Conservation (phyloP, 2,113 vertebrate genomes). For the Ochotona curzoniae region DNA sequence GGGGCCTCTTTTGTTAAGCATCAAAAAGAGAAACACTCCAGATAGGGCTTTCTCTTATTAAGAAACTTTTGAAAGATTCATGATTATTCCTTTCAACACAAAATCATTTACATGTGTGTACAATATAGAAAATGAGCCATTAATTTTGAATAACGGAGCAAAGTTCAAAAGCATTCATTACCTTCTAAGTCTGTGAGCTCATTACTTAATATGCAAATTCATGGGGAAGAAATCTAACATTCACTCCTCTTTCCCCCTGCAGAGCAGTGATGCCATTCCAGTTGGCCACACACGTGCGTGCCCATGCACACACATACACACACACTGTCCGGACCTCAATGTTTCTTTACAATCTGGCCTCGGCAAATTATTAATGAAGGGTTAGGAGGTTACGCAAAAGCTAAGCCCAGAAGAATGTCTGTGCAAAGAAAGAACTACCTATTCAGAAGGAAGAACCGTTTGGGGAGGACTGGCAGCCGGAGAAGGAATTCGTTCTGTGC, state of each 20-base stretch:
- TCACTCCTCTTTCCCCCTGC: conserved; percentile 49
- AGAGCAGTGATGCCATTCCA: conserved; percentile 35
- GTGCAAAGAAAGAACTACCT: conserved; percentile 32
- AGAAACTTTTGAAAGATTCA: background rate
- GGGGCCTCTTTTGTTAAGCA: background rate
- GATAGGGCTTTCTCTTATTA: background rate
- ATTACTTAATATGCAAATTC: conserved; percentile 37
- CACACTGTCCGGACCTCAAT: background rate
- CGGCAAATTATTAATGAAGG: conserved; percentile 75
- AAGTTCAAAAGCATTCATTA: conserved; percentile 54
- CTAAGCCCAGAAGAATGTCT: conserved; percentile 72
- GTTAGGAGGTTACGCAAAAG: conserved; percentile 65
- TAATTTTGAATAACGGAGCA: conserved; percentile 21
- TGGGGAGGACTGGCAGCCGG: background rate
- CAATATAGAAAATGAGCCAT: conserved; percentile 31
- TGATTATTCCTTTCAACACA: conserved; percentile 37
- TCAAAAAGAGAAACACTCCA: background rate
- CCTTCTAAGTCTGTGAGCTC: conserved; percentile 21
- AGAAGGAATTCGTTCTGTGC: conserved; percentile 39
- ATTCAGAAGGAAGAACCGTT: background rate
- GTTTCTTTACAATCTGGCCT: conserved; percentile 71
- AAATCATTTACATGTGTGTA: conserved; percentile 28
- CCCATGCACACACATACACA: background rate
- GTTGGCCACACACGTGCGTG: conserved; percentile 38
- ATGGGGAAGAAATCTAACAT: conserved; percentile 31